These are phyloP conservation scores for Sphenodon punctatus DNA, from an alignment of 2,797 vertebrate species.

Conservation along the genomic window DNA sequence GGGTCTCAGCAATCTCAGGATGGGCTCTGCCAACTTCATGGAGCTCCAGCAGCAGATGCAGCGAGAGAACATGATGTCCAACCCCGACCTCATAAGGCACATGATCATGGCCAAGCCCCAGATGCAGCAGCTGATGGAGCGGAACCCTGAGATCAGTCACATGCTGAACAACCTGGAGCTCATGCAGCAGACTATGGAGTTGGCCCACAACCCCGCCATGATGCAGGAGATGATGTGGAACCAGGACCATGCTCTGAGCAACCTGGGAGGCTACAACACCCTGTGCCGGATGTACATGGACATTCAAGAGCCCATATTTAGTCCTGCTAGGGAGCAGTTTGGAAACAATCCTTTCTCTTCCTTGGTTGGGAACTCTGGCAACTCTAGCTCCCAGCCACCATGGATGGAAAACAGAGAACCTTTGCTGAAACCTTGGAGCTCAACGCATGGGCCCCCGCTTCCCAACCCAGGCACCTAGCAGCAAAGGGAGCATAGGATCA, in stretches of 20 bases:
- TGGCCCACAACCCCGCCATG: conserved; percentile 98
- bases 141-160: conserved; percentile 98
- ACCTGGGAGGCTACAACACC: conserved; percentile 97
- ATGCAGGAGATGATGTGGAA: conserved; percentile 99
- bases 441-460: conserved; percentile 79
- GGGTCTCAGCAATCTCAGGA: conserved; percentile 88
- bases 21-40: conserved; percentile 99
- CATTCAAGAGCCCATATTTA: conserved; percentile 99
- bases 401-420: conserved; percentile 98
- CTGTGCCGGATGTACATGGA: conserved; percentile 98
- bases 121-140: conserved; percentile 99
- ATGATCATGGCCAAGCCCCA: conserved; percentile 99
- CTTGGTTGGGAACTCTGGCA: conserved; percentile 87
- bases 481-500: conserved; percentile 75
- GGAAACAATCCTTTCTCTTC: conserved; percentile 98
- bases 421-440: conserved; percentile 95
- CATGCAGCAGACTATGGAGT: conserved; percentile 99
- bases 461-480: conserved; percentile 76
- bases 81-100: conserved; percentile 97
- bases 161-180: conserved; percentile 99
- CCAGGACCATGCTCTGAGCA: conserved; percentile 97
- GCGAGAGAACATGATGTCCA: conserved; percentile 99
- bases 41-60: conserved; percentile 99
- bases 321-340: conserved; percentile 98
- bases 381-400: conserved; percentile 89